Evolutionary conservation across 2,113 vertebrate species (phyloP), one percentile per base, ranked within the genome.

Genomic region (Macquaria ambigua): DNA sequence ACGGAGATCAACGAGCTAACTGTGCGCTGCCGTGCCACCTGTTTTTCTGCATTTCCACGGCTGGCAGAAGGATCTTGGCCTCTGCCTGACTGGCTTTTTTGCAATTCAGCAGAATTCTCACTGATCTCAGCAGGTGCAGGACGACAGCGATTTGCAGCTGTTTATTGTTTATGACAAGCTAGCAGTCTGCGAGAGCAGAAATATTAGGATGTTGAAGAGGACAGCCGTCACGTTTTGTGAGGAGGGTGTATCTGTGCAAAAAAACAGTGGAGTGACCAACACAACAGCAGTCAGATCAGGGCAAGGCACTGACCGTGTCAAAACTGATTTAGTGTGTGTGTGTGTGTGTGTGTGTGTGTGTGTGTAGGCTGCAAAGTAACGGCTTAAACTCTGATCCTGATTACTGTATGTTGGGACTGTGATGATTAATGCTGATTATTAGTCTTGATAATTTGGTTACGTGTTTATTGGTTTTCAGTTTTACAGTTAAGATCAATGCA

Each of bases 71-170:
- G 75, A 85, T 71, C 50, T 56, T 41, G 48, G 83, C 2, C 56
- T 58, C 68, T 59, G 66, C 10, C 23, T 64, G 28, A 6, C 50
- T 39, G 46, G 39, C 39, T 46, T 76, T 48, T 77, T 61, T 82
- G 34, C 41, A 37, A 11, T 71, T 78, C 82, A 72, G 82, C 69
- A 70, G 37, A 59, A n/a, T 31, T 23, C 52, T 43, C 75, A 46
- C 74, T 82, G 74, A 82, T 86, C 81, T 86, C 72, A 86, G 83
- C 83, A 85, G 81, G 85, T 90, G 82, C 84, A 67, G 81, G 76
- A 69, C 73, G 37, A 50, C 8, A 15, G 16, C 72, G 75, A 74
- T 77, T 76, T 81, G 78, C 37, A 70, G 62, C 52, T 78, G 56
- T 79, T 92, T 81, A 77, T 90, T 82, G 58, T 84, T 82, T 43